These are phyloP conservation scores for Todiramphus chloris DNA, from an alignment of 2,113 vertebrate species.

Conservation along the genomic window DNA sequence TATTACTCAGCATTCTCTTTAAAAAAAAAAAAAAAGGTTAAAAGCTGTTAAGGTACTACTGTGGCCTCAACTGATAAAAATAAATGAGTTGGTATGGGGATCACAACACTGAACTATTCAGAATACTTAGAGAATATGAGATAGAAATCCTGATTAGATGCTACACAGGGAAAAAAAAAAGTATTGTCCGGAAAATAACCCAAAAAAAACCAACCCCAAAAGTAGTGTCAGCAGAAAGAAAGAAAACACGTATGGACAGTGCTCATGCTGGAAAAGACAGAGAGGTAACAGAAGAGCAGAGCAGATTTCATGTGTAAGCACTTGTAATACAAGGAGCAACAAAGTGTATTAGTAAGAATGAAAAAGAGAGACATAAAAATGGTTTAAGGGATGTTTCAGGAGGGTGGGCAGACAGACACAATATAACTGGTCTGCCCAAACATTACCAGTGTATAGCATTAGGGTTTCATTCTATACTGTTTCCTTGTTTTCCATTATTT, in stretches of 20 bases:
- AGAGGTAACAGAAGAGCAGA: neutral
- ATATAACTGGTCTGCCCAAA: neutral
- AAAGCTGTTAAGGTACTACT: neutral
- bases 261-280: rapidly evolving
- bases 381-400: neutral
- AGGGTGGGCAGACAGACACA: neutral
- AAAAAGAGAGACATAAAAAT: neutral
- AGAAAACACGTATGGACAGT: rapidly evolving
- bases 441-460: neutral
- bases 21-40: neutral
- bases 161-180: neutral
- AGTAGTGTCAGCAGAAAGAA: neutral
- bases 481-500: neutral
- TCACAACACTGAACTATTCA: neutral
- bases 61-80: neutral
- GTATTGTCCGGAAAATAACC: neutral
- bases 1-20: neutral
- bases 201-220: too few species aligned
- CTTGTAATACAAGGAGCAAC: neutral
- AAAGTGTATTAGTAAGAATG: neutral
- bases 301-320: rapidly evolving
- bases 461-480: neutral
- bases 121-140: neutral
- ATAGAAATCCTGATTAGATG: neutral
- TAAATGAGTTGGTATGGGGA: neutral